phyloP scores from a whole-genome alignment of 2,888 invertebrate species.

The Sphinx pinastri region DNA sequence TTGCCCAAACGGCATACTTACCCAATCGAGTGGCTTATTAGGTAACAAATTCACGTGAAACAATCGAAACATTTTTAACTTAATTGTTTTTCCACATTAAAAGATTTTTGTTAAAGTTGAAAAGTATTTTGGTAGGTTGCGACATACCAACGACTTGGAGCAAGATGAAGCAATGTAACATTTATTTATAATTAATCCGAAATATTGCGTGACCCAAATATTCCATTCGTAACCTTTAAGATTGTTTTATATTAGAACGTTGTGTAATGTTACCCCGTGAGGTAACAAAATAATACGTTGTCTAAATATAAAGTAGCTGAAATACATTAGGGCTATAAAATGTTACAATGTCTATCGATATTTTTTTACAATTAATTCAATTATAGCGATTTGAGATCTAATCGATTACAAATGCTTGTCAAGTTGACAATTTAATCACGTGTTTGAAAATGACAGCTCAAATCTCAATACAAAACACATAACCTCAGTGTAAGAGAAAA shows the following conservation, averaged over 20 bases:
- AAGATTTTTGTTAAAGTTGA: constrained; percentile 43
- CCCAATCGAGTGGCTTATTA: constrained; percentile 49
- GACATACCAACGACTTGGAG: constrained; percentile 4
- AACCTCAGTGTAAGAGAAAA: constrained; percentile 21
- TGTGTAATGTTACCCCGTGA: background rate
- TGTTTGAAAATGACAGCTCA: constrained; percentile 18
- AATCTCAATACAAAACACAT: constrained; percentile 25
- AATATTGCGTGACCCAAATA: constrained; percentile 6
- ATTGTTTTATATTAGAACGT: background rate
- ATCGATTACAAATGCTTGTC: constrained; percentile 10
- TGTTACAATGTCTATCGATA: background rate
- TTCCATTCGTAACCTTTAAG: background rate
- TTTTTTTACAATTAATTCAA: background rate
- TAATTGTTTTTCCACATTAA: constrained; percentile 58
- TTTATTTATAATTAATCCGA: background rate
- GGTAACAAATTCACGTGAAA: constrained; percentile 55
- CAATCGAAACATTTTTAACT: constrained; percentile 48
- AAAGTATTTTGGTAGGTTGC: constrained; percentile 41
- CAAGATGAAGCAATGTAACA: background rate
- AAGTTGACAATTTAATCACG: constrained; percentile 16
- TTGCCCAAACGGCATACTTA: constrained; percentile 34
- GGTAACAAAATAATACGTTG: background rate
- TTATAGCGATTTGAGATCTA: background rate
- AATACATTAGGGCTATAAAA: too few species aligned
- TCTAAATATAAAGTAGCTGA: too few species aligned